These are phyloP conservation scores for Tridacna gigas DNA, from an alignment of 2,888 invertebrate species.

Conservation along the genomic window DNA sequence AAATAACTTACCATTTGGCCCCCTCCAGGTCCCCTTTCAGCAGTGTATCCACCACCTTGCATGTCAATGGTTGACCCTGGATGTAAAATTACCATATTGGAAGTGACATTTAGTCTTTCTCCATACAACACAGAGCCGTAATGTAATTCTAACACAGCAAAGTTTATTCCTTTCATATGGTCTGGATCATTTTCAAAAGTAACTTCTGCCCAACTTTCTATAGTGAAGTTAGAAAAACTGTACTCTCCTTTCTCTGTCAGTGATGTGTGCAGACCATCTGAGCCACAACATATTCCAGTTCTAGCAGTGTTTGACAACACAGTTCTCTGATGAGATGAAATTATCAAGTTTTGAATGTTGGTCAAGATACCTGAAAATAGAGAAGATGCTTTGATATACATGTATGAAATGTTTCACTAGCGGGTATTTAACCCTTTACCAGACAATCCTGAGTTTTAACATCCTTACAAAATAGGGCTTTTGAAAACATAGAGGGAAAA, in stretches of 20 bases:
- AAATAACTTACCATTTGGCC: slow-evolving; percentile 61
- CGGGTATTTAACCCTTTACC: too few relatives aligned
- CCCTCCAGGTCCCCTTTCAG: slow-evolving; percentile 69
- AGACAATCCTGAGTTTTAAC: too few relatives aligned
- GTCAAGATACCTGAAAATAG: slow-evolving; percentile 68
- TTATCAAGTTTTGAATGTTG: slow-evolving; percentile 70
- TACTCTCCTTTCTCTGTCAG: slow-evolving; percentile 69
- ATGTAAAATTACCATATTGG: slow-evolving; percentile 70
- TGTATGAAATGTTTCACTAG: neutral
- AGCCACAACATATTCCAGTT: slow-evolving; percentile 65
- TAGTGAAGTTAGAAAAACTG: slow-evolving; percentile 70
- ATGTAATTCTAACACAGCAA: slow-evolving; percentile 71
- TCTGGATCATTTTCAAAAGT: slow-evolving; percentile 60
- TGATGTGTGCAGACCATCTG: slow-evolving; percentile 58
- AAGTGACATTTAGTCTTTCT: slow-evolving; percentile 63
- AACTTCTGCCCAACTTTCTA: slow-evolving; percentile 70
- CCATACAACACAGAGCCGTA: slow-evolving; percentile 68
- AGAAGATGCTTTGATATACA: neutral
- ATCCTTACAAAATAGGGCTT: too few relatives aligned
- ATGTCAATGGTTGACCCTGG: slow-evolving; percentile 71
- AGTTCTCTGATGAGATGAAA: slow-evolving; percentile 71
- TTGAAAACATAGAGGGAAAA: too few relatives aligned
- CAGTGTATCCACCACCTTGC: slow-evolving; percentile 66
- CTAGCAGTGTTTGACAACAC: slow-evolving; percentile 69
- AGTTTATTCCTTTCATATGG: slow-evolving; percentile 57